Conservation (phyloP, 2,113 vertebrate genomes). For the Forbesichthys papilliferus region DNA sequence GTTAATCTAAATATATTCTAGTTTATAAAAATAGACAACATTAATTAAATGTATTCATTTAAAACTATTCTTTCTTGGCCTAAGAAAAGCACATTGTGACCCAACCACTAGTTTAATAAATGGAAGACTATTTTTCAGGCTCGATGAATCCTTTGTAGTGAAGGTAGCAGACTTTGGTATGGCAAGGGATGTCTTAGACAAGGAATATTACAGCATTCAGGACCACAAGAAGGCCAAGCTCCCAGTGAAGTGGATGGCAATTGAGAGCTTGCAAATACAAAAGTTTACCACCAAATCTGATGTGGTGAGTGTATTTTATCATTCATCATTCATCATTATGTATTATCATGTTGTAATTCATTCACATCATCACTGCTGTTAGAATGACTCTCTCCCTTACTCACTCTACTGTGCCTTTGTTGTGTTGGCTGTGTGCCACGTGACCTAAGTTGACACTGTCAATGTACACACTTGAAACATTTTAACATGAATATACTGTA, state of each 20-base stretch:
- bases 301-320: constrained; percentile 79
- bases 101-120: no score
- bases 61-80: no score
- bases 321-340: no score
- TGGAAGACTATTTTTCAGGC: constrained; percentile 70
- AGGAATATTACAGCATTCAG: constrained; percentile 93
- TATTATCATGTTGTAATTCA: no score
- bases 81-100: no score
- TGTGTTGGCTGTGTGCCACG: no score
- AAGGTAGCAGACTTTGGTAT: constrained; percentile 98
- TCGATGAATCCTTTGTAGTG: constrained; percentile 89
- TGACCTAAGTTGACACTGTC: no score
- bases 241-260: constrained; percentile 97
- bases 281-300: constrained; percentile 96
- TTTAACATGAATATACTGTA: background rate
- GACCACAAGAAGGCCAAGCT: constrained; percentile 84
- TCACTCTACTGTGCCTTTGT: no score
- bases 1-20: no score
- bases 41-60: no score
- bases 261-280: constrained; percentile 94
- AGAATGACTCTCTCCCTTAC: background rate
- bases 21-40: no score
- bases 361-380: background rate
- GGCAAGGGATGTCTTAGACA: constrained; percentile 89
- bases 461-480: no score